A percentile compares a stretch with the other conserved stretches of the same genome.
Conservation (phyloP, 2,888 invertebrate genomes). For the Cephalotes varians region DNA sequence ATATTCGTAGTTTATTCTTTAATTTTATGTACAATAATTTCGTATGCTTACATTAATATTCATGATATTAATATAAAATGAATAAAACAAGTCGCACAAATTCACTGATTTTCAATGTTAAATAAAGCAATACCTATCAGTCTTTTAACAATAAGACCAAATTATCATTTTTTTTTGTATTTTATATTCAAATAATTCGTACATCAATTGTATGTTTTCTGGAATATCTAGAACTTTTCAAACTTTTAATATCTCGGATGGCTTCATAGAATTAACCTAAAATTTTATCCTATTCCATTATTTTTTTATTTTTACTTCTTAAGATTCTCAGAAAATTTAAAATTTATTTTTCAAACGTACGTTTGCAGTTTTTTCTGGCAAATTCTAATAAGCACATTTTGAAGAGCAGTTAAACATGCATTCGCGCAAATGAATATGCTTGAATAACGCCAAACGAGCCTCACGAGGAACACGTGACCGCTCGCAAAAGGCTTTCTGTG, state of each 20-base stretch:
- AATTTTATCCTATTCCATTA: background rate
- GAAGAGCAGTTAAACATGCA: background rate
- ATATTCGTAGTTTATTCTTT: background rate
- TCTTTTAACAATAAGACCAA: background rate
- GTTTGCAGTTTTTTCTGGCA: background rate
- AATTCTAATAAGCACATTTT: slow-evolving; percentile 14
- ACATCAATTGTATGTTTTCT: background rate
- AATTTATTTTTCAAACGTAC: background rate
- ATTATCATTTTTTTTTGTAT: background rate
- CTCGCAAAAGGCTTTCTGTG: slow-evolving; percentile 52
- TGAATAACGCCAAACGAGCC: slow-evolving; percentile 16
- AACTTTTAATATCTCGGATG: background rate
- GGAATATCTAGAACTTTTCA: background rate
- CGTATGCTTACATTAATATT: background rate
- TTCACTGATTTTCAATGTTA: background rate
- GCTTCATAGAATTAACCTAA: background rate
- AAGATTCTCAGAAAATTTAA: background rate
- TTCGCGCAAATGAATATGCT: background rate
- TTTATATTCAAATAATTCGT: background rate
- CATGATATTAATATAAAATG: background rate
- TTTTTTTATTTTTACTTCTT: background rate
- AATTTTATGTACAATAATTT: slow-evolving; percentile 10
- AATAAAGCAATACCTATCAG: background rate
- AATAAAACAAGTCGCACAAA: background rate
- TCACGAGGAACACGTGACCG: slow-evolving; percentile 54